Base-by-base conservation (phyloP, 2,888 invertebrate genomes). In the Serripes groenlandicus region DNA sequence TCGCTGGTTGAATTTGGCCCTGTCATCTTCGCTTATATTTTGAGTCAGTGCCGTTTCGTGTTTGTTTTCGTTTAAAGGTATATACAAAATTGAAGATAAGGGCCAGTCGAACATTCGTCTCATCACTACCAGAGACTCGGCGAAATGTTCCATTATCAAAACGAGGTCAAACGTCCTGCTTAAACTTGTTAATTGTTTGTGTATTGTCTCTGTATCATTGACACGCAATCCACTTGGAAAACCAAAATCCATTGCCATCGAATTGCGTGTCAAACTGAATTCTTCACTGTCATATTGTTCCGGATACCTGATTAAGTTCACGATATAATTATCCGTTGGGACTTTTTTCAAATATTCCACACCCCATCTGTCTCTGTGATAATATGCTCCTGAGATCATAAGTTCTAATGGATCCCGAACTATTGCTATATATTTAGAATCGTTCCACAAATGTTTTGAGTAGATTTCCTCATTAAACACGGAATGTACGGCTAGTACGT, bases 301-400 rank as follows among this genome's bases (percentile, higher is more conserved):
- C 4, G 86, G 86, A 66, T 78, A 86, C 5, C 72, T 75, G 32
- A 86, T 83, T 18, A 86, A 69, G 37, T 81, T 81, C 42, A 49
- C 52, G 11, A 86, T 83, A 35, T 60, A 86, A n/a, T 83, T 78
- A 21, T 83, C 78, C 3, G 21, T 68, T 18, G 86, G 86, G 5
- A 81, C 81, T 1, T 37, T 54, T 30, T 68, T 11, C 28, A 86
- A 72, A 73, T 86, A 86, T 4, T 42, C 49, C 32, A 86, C 75
- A 32, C 70, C 23, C 81, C 86, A 80, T 1, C 75, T 37, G 54
- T 86, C 81, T 32, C 86, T 60, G 54, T 86, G 71, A 35, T 83
- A 86, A 60, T 75, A 86, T 7, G 86, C 86, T 32, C 75, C 77
- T 26, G 86, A 86, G 23, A 86, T 78, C 80, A 86, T 81, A 18